These are phyloP conservation scores for Microplitis manilae DNA, from an alignment of 2,888 invertebrate species.

Conservation along the genomic window DNA sequence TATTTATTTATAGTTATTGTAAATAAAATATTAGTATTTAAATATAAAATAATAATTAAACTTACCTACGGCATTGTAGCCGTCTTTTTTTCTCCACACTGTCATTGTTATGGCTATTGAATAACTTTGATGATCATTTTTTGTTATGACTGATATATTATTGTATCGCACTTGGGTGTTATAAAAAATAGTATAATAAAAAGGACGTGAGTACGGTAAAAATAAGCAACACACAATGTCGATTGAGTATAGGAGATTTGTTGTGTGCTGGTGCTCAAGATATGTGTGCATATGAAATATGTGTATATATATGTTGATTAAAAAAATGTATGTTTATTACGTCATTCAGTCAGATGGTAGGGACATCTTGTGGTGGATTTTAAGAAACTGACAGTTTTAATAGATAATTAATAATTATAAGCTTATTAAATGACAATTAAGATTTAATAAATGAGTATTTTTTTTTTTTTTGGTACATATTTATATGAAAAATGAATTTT, in stretches of 20 bases:
- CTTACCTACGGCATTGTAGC: not conserved
- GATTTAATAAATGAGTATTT: not conserved
- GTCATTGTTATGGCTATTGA: not conserved
- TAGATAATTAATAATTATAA: not conserved
- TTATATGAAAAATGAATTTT: no score
- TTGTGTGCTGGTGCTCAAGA: not conserved
- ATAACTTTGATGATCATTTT: not conserved
- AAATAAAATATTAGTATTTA: not conserved
- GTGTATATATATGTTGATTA: not conserved
- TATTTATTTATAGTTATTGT: not conserved
- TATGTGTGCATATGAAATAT: no score
- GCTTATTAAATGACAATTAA: not conserved
- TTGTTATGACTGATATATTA: not conserved
- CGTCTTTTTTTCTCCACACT: constrained; percentile 1
- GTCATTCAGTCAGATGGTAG: not conserved
- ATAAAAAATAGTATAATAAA: constrained; percentile 44
- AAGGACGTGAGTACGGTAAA: not conserved
- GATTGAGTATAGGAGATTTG: not conserved
- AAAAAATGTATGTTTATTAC: not conserved
- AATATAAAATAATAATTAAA: not conserved
- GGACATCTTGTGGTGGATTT: not conserved
- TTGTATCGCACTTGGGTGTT: not conserved
- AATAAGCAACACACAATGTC: not conserved
- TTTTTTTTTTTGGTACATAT: not conserved
- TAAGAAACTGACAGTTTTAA: not conserved